Conservation (phyloP, 92 coral and sea anemone genomes). For the Heteractis magnifica region DNA sequence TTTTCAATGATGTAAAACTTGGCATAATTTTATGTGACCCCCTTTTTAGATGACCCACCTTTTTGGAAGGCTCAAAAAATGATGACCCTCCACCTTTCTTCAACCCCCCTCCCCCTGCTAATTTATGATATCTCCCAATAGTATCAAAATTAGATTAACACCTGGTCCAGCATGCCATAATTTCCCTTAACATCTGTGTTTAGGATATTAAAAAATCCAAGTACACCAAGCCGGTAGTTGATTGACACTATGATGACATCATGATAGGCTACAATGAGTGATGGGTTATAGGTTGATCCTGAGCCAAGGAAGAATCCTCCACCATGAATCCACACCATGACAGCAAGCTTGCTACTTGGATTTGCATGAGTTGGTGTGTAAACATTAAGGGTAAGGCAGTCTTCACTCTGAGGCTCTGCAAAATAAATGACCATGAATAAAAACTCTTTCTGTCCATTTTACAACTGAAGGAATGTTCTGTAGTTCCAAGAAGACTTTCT, state of each 20-base stretch:
- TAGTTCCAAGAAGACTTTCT: no score
- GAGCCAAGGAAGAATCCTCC: slow-evolving; percentile 48
- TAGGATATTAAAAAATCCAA: slow-evolving; percentile 69
- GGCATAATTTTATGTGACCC: no score
- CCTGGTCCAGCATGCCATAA: slow-evolving; percentile 68
- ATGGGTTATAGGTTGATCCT: slow-evolving; percentile 4
- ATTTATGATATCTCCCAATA: no score
- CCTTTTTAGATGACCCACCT: no score
- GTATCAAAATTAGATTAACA: not conserved
- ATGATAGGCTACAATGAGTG: slow-evolving; percentile 43
- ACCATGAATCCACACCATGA: slow-evolving; percentile 76
- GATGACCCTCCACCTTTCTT: not conserved
- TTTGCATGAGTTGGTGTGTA: slow-evolving; percentile 38
- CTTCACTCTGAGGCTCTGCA: slow-evolving; percentile 39
- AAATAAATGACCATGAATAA: not conserved
- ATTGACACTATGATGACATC: slow-evolving; percentile 67
- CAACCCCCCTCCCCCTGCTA: no score
- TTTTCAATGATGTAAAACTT: no score
- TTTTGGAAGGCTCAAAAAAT: no score
- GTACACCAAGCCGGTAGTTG: slow-evolving; percentile 70
- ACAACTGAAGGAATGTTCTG: no score
- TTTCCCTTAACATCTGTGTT: slow-evolving; percentile 64
- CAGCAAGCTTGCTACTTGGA: slow-evolving; percentile 37
- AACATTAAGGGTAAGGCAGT: slow-evolving; percentile 64
- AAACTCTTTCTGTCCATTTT: no score